Base-by-base conservation (phyloP, 2,888 invertebrate genomes). In the Trissonchulus latispiculum region DNA sequence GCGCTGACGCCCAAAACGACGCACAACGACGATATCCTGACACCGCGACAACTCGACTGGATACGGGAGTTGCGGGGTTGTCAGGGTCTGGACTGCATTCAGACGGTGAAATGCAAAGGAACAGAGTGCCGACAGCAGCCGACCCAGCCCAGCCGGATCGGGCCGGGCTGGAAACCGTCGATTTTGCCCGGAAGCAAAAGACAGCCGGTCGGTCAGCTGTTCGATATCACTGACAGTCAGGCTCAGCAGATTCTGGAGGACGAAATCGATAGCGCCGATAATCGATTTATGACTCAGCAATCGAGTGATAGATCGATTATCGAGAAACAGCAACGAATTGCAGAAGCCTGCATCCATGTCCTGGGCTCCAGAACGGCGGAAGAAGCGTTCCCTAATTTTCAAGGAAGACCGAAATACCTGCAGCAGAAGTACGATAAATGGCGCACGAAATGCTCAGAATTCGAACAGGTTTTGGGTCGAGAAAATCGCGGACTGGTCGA, bases 101-200 rank as follows among this genome's bases (percentile, higher is more conserved):
- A 8, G 35, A 31, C 35, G 18, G 32, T 66, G 2, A 67, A 36
- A 36, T 71, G 71, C 71, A 71, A 66, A 64, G 71, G 71, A 29
- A 23, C 23, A 15, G 8, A 36, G 37, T 71, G 71, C 31, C 61
- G 36, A 35, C 31, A n/a, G 36, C 32, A 15, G 62, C 33, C 62
- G 28, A 18, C 70, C 48, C 31, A 61, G 28, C 28, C 15, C 29
- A 31, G 29, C 8, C 8, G 28, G 28, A 64, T 15, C 8, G 66
- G 66, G 28, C 35, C 35, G 31, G 32, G 66, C 31, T 29, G 66
- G 32, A 64, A 8, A 8, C 32, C 66, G 32, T 15, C 32, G 15
- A 29, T 32, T 64, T 29, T 33, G 31, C 35, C 66, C 18, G 66
- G 66, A 29, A 32, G 32, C 31, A 64, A 64, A 64, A 29, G 66